Evolutionary conservation across 2,113 vertebrate genomes (phyloP).

Genomic region (Hydropotes inermis): DNA sequence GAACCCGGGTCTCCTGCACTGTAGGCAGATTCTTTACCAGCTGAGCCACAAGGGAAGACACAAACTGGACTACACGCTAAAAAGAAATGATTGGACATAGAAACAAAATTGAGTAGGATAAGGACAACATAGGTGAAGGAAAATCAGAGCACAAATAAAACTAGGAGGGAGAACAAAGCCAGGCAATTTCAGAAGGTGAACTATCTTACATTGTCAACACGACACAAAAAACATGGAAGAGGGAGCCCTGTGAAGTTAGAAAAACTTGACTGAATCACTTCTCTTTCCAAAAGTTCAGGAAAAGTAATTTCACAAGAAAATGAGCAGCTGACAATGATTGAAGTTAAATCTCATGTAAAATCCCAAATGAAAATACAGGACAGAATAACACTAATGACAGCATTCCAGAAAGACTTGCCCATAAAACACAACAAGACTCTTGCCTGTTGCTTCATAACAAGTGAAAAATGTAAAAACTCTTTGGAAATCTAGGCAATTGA

Average conservation of each 20-base stretch:
- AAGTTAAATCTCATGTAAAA: not conserved
- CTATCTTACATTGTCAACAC: not conserved
- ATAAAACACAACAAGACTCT: not conserved
- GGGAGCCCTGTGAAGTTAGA: not conserved
- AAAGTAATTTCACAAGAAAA: not conserved
- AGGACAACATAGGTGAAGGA: not conserved
- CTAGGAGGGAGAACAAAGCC: not conserved
- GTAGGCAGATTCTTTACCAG: not conserved
- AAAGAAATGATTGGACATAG: not conserved
- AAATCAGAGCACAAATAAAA: not conserved
- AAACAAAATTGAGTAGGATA: not conserved
- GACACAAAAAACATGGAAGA: not conserved
- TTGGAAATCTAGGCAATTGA: not conserved
- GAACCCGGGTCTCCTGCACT: not conserved
- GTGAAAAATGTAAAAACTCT: not conserved
- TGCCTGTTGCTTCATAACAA: not conserved
- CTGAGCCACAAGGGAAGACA: not conserved
- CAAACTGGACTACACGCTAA: not conserved
- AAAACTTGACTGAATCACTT: not conserved
- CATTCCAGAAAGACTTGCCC: not conserved
- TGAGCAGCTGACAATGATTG: not conserved
- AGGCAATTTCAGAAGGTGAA: not conserved
- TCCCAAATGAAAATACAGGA: not conserved
- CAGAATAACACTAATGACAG: not conserved
- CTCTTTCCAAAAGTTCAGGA: not conserved